These are phyloP conservation scores for Subanguina moxae DNA, from an alignment of 1,140 invertebrate species.

Conservation along the genomic window DNA sequence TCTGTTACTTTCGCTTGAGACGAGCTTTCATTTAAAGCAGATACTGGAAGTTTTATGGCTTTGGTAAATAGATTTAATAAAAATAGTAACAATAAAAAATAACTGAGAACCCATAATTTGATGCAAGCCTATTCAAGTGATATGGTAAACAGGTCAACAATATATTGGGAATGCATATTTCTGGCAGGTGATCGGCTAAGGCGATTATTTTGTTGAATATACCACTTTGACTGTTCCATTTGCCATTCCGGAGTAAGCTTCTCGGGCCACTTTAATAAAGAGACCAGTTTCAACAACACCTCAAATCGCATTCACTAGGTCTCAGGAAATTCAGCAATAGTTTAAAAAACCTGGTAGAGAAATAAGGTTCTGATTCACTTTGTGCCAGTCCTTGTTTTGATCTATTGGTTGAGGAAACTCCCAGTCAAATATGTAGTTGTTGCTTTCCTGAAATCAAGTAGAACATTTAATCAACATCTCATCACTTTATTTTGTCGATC, in stretches of 20 bases:
- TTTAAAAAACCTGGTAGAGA: neutral
- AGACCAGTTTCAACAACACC: conserved; percentile 38
- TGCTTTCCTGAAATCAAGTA: conserved; percentile 72
- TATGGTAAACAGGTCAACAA: no score
- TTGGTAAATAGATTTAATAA: no score
- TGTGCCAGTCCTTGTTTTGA: conserved; percentile 68
- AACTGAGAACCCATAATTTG: no score
- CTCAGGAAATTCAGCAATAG: neutral
- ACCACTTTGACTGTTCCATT: conserved; percentile 2
- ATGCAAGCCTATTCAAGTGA: no score
- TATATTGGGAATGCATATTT: no score
- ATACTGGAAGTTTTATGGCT: no score
- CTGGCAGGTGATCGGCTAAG: no score
- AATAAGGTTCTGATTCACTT: conserved; percentile 28
- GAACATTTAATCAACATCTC: neutral
- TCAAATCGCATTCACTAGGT: conserved; percentile 1
- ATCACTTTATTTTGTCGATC: no score
- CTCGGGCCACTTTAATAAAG: conserved; percentile 20
- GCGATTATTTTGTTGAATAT: neutral
- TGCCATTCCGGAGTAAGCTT: neutral
- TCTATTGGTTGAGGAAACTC: conserved; percentile 70
- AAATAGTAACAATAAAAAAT: no score
- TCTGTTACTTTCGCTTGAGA: no score
- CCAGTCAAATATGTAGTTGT: conserved; percentile 95
- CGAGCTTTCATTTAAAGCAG: no score